Percentiles rank a stretch among this genome's conserved stretches.
phyloP scores from a whole-genome alignment of 2,113 vertebrate genomes.

The Silurus meridionalis region DNA sequence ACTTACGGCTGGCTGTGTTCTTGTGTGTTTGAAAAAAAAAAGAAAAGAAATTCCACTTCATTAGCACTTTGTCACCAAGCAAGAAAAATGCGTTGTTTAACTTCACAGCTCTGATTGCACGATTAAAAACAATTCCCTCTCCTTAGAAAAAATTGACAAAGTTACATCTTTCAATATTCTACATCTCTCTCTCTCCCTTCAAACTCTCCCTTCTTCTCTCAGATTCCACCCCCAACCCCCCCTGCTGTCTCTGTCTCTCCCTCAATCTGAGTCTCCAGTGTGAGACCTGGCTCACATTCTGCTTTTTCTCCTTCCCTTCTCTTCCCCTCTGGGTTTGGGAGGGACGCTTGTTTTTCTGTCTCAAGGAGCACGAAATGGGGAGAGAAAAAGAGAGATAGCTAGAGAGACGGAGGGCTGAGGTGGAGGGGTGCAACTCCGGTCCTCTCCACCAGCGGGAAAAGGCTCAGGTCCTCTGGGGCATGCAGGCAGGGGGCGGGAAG shows the following conservation, averaged over 20 bases:
- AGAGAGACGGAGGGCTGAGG: conserved; percentile 25
- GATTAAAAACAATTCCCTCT: conserved; percentile 45
- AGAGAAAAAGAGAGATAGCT: conserved; percentile 31
- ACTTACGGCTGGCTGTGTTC: conserved; percentile 3
- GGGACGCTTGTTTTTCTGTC: conserved; percentile 64
- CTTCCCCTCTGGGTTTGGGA: conserved; percentile 56
- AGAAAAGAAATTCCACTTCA: conserved; percentile 16
- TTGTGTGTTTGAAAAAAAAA: conserved; percentile 33
- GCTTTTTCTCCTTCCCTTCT: conserved; percentile 53
- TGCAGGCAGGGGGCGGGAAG: conserved; percentile 28
- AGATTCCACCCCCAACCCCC: not conserved
- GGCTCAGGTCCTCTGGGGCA: conserved; percentile 52
- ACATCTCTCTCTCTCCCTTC: conserved; percentile 7
- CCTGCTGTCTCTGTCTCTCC: conserved; percentile 5
- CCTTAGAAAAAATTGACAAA: conserved; percentile 32
- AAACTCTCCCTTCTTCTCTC: not conserved
- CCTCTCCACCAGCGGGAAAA: conserved; percentile 49
- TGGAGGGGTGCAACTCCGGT: conserved; percentile 52
- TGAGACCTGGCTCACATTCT: conserved; percentile 55
- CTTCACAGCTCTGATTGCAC: conserved; percentile 51
- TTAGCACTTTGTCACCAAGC: conserved; percentile 62
- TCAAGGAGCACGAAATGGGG: conserved; percentile 46
- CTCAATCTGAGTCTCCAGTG: conserved; percentile 47
- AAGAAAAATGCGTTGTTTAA: conserved; percentile 60
- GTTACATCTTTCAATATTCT: conserved; percentile 1